Evolutionary conservation across 2,797 vertebrate genomes (phyloP), one percentile per base, ranked within the genome.

Genomic region (Crocodylus rhombifer): DNA sequence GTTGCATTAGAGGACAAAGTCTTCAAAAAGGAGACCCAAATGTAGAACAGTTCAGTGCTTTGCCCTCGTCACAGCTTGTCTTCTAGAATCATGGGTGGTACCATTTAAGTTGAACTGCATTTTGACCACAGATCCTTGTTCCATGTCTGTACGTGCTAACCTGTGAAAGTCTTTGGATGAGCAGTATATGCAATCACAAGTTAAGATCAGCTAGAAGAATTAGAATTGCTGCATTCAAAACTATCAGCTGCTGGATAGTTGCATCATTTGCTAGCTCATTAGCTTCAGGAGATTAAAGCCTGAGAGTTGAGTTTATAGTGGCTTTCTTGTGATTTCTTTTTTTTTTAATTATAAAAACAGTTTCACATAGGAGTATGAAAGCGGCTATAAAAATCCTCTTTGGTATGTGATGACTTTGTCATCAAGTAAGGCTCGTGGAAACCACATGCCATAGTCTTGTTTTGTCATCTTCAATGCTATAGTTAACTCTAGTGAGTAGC

Each of bases 11-110:
- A 97, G 96, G 97, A 95, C 96, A 92, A 73, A 83, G 81, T 88
- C 94, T 95, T 79, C 91, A 92, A 91, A 95, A 97, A 97, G 97
- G 96, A 97, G 96, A 83, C 65, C 60, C 77, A 36, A 77, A 91
- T 87, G 89, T 80, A 71, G 86, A 85, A 28, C 71, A 26, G 14
- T 64, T 90, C 91, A 87, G 73, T 81, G 77, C 81, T 91, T 73
- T 95, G 83, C 87, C 83, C 23, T 77, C 67, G 12, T 30, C 83
- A 74, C 76, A 80, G 20, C 56, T 42, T 5, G 0, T 64, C 55
- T 33, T 82, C 88, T 80, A 78, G 55, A 84, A 86, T 56, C 77
- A 25, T 30, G 5, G 18, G 89, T 88, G 87, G 13, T 75, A 0
- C n/a, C 80, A 30, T 79, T 86, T 6, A 76, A 89, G 84, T 67